Evolutionary conservation across 2,113 vertebrate genomes (phyloP).

Genomic region (Ciconia stormi): DNA sequence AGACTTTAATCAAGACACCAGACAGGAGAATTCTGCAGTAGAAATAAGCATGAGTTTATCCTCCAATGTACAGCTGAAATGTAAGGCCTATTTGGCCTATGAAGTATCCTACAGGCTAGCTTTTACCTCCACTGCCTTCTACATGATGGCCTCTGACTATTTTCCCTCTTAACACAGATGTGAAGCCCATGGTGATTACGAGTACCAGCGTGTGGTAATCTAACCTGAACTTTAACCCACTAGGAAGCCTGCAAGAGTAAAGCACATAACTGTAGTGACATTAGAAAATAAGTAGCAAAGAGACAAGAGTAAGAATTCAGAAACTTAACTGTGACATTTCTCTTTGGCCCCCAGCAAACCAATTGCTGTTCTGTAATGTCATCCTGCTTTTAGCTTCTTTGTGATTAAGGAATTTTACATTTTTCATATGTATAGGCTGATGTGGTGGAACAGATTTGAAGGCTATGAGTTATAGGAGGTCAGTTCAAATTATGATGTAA

Average conservation of each 20-base stretch:
- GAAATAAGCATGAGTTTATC: neutral
- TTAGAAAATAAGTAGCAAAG: conserved; percentile 3
- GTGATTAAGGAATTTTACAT: conserved; percentile 24
- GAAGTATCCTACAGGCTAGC: neutral
- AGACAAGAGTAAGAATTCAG: neutral
- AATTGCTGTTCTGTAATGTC: conserved; percentile 22
- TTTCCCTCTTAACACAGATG: neutral
- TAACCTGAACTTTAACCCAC: neutral
- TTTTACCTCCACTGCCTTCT: neutral
- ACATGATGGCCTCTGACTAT: neutral
- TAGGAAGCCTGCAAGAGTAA: neutral
- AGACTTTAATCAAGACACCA: neutral
- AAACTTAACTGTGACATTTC: conserved; percentile 43
- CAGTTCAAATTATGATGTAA: neutral
- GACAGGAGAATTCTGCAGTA: neutral
- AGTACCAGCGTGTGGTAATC: neutral
- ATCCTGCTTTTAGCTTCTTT: conserved; percentile 7
- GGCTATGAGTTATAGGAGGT: neutral
- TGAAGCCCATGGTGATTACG: neutral
- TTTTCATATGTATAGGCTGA: conserved; percentile 13
- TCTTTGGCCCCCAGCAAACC: conserved; percentile 23
- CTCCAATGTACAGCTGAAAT: neutral
- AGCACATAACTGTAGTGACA: neutral
- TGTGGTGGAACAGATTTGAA: neutral
- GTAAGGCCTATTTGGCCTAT: neutral